Evolutionary conservation across 2,888 invertebrate genomes (phyloP), one percentile per base, ranked within the genome.

Genomic region (Serripes groenlandicus): DNA sequence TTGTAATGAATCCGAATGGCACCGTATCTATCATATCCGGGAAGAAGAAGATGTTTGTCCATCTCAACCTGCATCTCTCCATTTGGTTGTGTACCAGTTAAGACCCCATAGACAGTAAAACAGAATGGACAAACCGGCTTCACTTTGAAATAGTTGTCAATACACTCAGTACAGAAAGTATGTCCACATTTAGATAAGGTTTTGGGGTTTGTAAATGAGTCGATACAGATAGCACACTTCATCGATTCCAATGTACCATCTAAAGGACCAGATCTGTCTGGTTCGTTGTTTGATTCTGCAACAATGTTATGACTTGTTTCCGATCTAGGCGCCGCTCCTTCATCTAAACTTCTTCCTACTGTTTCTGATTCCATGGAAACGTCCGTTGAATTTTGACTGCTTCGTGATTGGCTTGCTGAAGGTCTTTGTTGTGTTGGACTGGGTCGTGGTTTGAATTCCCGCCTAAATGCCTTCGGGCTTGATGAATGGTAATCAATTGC

Each of bases 101-200:
- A 34, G 11, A 80, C 64, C 18, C 89, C 88, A 71, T 74, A 88
- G 18, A 83, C 70, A 7, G 64, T 72, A 15, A 86, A 86, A 76
- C 90, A 90, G 96, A 96, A 97, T 89, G 94, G 89, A 77, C 91
- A 90, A 18, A 84, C 81, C 49, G 77, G 80, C 54, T 81, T 86
- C 23, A 73, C 58, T 23, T 49, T 64, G 52, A 87, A 87, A 23
- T 71, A 81, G 18, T 66, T 68, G 4, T 79, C 83, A 66, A 87
- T 85, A 60, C 87, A 87, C 11, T 85, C 85, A 21, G 62, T 73
- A 71, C 87, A 87, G 68, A 81, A 87, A 15, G 62, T 52, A 64
- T 87, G 87, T 28, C 81, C 85, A 81, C 87, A 87, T 37, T 75
- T 72, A 26, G 74, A 26, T 23, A 87, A 26, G 35, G 60, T 78